Conservation (phyloP, 2,797 vertebrate species). For the Microchirus variegatus region DNA sequence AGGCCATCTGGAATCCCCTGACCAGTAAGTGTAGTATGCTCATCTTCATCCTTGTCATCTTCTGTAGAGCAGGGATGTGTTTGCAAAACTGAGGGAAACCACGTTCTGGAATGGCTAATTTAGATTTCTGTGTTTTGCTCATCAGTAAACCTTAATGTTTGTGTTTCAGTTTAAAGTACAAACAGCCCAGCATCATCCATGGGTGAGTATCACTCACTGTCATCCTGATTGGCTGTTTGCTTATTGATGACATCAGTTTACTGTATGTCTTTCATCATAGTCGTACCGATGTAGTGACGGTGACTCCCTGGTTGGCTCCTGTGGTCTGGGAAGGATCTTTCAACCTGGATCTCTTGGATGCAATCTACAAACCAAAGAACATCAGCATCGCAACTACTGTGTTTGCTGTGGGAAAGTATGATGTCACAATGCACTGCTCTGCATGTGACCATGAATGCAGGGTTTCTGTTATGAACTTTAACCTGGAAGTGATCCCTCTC, state of each 20-base stretch:
- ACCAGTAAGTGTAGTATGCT: too few relatives aligned
- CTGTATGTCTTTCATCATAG: slow-evolving; percentile 20
- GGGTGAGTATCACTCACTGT: not conserved
- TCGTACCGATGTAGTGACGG: slow-evolving; percentile 46
- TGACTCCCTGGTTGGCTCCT: slow-evolving; percentile 70
- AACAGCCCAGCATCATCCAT: not conserved
- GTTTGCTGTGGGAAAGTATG: slow-evolving; percentile 70
- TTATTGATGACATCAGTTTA: not conserved
- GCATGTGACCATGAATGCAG: not conserved
- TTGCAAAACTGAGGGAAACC: too few relatives aligned
- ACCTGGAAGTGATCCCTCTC: not conserved
- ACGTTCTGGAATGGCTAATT: too few relatives aligned
- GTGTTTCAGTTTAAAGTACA: not conserved
- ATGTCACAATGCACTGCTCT: too few relatives aligned
- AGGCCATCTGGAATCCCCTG: too few relatives aligned
- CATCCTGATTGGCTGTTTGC: not conserved
- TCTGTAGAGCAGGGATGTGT: too few relatives aligned
- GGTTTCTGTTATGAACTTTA: not conserved
- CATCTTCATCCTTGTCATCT: too few relatives aligned
- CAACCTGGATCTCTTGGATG: slow-evolving; percentile 59
- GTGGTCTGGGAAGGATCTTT: slow-evolving; percentile 68
- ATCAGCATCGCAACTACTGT: slow-evolving; percentile 58
- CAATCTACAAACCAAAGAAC: slow-evolving; percentile 47
- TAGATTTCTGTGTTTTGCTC: not conserved
- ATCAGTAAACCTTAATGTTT: not conserved